Percentiles rank a stretch among this genome's conserved stretches.
Evolutionary conservation across 2,113 vertebrate genomes (phyloP).

Genomic region (Rhynchopsitta pachyrhyncha): DNA sequence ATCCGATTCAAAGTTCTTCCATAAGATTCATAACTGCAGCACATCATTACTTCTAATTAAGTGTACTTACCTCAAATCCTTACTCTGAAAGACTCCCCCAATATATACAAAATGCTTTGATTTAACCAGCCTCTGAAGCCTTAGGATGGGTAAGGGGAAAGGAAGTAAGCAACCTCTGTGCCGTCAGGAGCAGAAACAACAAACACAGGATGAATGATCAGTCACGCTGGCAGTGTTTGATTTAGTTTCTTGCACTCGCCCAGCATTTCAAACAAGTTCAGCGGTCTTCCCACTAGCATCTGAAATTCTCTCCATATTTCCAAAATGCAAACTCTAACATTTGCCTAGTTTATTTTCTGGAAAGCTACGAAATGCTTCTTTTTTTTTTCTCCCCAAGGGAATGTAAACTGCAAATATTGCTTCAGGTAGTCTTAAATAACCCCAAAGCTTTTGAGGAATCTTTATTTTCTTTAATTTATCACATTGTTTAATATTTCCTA

Average conservation of each 20-base stretch:
- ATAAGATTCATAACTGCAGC: neutral
- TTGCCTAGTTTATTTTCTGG: neutral
- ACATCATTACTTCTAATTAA: neutral
- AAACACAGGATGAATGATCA: neutral
- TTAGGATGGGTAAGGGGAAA: neutral
- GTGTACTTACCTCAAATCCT: neutral
- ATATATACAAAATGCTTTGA: neutral
- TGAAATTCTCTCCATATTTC: neutral
- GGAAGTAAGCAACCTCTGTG: neutral
- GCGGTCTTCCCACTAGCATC: neutral
- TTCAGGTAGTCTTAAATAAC: neutral
- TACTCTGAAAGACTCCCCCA: neutral
- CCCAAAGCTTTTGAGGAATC: neutral
- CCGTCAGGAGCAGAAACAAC: neutral
- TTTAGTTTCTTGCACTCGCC: neutral
- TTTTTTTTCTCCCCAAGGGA: neutral
- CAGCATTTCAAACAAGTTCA: neutral
- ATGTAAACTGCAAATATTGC: neutral
- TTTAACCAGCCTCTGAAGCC: neutral
- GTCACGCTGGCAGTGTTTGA: neutral
- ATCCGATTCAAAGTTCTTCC: neutral
- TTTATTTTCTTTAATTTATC: neutral
- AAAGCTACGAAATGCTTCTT: neutral
- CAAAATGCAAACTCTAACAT: neutral
- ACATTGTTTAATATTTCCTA: slow-evolving; percentile 1